Conservation (phyloP, 2,888 invertebrate genomes). For the Plemyria rubiginata region DNA sequence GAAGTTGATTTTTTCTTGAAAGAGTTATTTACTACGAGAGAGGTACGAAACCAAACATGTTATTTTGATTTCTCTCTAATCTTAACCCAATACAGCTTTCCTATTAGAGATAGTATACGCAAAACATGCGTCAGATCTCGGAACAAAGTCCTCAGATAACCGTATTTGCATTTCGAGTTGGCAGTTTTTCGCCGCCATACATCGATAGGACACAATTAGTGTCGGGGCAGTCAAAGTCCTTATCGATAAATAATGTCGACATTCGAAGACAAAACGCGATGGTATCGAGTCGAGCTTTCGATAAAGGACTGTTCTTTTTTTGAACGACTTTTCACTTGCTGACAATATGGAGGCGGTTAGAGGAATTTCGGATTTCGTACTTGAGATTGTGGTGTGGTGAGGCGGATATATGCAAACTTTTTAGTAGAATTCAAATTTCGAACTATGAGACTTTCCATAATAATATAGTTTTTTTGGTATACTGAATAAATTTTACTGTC, state of each 20-base stretch:
- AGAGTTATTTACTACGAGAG: too few species aligned
- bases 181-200: slow-evolving; percentile 56
- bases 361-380: not conserved
- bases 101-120: not conserved
- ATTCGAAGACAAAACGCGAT: slow-evolving; percentile 78
- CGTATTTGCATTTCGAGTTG: slow-evolving; percentile 63
- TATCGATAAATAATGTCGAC: slow-evolving; percentile 73
- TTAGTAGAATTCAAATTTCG: not conserved
- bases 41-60: too few species aligned
- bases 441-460: not conserved
- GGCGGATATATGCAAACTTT: not conserved
- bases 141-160: slow-evolving; percentile 43
- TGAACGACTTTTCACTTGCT: slow-evolving; percentile 35
- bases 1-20: too few species aligned
- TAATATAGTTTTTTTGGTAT: too few species aligned
- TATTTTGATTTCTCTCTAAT: not conserved
- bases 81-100: not conserved
- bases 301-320: slow-evolving; percentile 34
- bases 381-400: not conserved
- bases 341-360: slow-evolving; percentile 31
- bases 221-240: slow-evolving; percentile 67
- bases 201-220: slow-evolving; percentile 79
- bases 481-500: too few species aligned
- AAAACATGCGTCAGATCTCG: slow-evolving; percentile 27
- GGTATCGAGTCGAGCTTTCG: slow-evolving; percentile 56